Evolutionary conservation across 1,140 invertebrate genomes (phyloP).

Genomic region (Atopsyche davidsoni): DNA sequence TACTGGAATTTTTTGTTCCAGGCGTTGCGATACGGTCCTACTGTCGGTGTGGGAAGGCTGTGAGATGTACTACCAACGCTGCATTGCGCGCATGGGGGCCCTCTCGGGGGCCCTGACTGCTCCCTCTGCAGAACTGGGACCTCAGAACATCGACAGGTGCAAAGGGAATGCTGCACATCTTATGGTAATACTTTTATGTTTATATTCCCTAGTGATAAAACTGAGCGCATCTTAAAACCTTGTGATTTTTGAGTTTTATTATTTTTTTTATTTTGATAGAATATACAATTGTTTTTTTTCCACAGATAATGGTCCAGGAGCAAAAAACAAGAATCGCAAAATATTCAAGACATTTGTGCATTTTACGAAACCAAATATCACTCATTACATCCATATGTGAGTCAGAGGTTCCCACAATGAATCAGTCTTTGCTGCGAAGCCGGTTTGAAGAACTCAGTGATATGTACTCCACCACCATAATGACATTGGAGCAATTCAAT

Average conservation of each 20-base stretch:
- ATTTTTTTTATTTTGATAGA: conserved; percentile 11
- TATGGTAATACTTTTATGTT: conserved; percentile 38
- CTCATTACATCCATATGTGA: conserved; percentile 43
- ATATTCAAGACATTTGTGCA: conserved; percentile 43
- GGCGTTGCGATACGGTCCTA: conserved; percentile 50
- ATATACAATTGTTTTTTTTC: conserved; percentile 24
- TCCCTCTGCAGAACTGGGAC: conserved; percentile 72
- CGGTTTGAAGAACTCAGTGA: conserved; percentile 40
- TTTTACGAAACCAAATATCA: conserved; percentile 40
- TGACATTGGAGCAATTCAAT: conserved; percentile 53
- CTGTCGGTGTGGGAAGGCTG: conserved; percentile 64
- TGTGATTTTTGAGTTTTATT: neutral
- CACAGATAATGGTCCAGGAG: conserved; percentile 46
- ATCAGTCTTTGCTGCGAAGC: conserved; percentile 33
- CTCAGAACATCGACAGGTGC: conserved; percentile 74
- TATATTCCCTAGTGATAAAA: neutral
- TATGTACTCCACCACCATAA: conserved; percentile 44
- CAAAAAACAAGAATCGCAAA: conserved; percentile 50
- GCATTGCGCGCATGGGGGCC: conserved; percentile 60
- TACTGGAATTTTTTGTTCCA: conserved; percentile 30
- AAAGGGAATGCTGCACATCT: conserved; percentile 64
- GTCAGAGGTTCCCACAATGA: conserved; percentile 31
- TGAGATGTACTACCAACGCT: conserved; percentile 70
- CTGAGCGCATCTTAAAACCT: neutral
- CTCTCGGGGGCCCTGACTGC: conserved; percentile 57